Base-by-base conservation (phyloP, 2,797 vertebrate species). In the Melanotaenia nigrans region DNA sequence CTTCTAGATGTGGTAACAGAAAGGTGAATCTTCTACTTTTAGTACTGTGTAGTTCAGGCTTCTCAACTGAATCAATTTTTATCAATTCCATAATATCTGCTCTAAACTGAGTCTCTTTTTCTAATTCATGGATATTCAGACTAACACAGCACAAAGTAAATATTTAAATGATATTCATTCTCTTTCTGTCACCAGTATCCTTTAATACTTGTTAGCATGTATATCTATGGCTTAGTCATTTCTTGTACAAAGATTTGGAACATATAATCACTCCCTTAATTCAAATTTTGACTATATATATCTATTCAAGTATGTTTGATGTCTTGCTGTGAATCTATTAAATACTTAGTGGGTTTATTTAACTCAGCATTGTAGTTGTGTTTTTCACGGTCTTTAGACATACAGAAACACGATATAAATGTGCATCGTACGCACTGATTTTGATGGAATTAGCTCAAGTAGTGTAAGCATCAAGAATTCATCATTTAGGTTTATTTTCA, bases 311-410 rank as follows among this genome's bases (percentile, higher is more conserved):
- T 65, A 54, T 28, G 33, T 64, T 5, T 0, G 47, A 25, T 12
- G 32, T 24, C 24, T 40, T 54, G 24, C 2, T 47, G 6, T n/a
- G 45, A 3, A n/a, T 49, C 6, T 2, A n/a, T 3, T n/a, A 7
- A 49, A 6, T n/a, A 22, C 18, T 22, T 65, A 20, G 49, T 9
- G 67, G 28, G 28, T 25, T 36, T 32, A 24, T 68, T 61, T 59
- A 24, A 32, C 22, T 71, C 16, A 38, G 38, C 32, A 35, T 54
- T 65, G n/a, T 33, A 18, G 5, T 45, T 3, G 65, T 70, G 28
- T 72, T 75, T 49, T 67, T 24, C 20, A 1, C 54, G 10, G 28
- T 35, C 38, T 51, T 73, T 55, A 18, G 64, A 61, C 40, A 72
- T 65, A 33, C 12, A 61, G 32, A 54, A 79, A 61, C 20, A 18